Percentiles rank a stretch among this genome's conserved stretches.
Evolutionary conservation across 2,888 invertebrate genomes (phyloP).

Genomic region (Pseudococcus longispinus): DNA sequence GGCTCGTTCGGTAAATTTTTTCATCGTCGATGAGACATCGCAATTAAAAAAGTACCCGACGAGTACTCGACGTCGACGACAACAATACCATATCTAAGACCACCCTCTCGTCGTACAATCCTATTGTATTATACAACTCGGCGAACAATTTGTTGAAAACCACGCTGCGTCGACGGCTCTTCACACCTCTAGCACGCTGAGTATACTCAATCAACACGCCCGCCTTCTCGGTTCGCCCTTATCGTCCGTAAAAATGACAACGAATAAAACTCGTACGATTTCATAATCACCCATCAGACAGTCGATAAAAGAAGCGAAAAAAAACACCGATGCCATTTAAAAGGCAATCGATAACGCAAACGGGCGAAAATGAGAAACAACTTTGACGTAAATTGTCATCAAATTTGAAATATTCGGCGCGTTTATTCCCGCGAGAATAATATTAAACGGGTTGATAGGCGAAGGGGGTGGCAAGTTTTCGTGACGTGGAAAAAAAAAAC

Average conservation of each 20-base stretch:
- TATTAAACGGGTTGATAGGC: background rate
- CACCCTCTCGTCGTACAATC: background rate
- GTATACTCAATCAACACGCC: background rate
- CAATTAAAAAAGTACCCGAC: background rate
- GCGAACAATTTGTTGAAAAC: background rate
- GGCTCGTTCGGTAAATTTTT: background rate
- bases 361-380: constrained; percentile 1
- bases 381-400: constrained; percentile 38
- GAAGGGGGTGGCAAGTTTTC: background rate
- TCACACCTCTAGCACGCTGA: background rate
- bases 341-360: constrained; percentile 1
- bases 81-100: background rate
- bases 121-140: background rate
- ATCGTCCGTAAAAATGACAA: background rate
- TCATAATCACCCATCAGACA: background rate
- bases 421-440: constrained; percentile 7
- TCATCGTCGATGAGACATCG: background rate
- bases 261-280: background rate
- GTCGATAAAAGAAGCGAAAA: background rate
- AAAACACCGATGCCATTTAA: background rate
- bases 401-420: constrained; percentile 37
- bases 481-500: background rate
- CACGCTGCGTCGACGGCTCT: background rate
- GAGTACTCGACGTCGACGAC: background rate
- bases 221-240: background rate